Evolutionary conservation across 1,140 invertebrate genomes (phyloP), one percentile per base, ranked within the genome.

Genomic region (Temnothorax longispinosus): DNA sequence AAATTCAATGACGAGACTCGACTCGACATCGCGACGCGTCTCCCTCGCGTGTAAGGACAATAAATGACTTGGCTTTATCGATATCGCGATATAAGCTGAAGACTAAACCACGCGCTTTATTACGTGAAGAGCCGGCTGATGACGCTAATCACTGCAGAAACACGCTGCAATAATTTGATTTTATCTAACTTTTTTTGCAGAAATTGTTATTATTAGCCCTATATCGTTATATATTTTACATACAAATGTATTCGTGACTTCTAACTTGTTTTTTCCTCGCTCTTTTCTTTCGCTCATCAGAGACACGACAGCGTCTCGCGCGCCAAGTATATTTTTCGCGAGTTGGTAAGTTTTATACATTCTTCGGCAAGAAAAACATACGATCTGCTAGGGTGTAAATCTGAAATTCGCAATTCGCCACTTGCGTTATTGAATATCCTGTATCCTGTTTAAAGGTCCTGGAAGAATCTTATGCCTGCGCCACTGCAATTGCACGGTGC

Each of bases 401-500:
- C 18, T 15, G 6, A 80, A 50, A 52, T 52, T 38, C 7, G 47
- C 10, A 50, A 52, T 52, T 38, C 7, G 47, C 10, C 18, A 35
- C 54, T 80, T 80, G 38, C 47, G 47, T 27, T 1, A 27, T 27
- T 27, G 27, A 27, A 27, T 1, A 27, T 27, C 27, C 38, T 2
- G 32, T 1, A 27, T 27, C 27, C 38, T 2, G 32, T 67, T 60
- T 44, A 35, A 77, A 47, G 47, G 10, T 4, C 27, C 41, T 5
- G 18, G 18, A 44, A 44, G 62, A 67, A 50, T 56, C 54, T n/a
- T 38, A 32, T 27, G 44, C 52, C 87, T 77, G 75, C 87, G 69
- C 76, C 84, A 89, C 15, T 90, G 87, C 64, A 21, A 62, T 50
- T 75, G 80, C 54, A 74, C 18, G 15, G 15, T 75, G 80, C 54